These are phyloP conservation scores for Strix aluco DNA, from an alignment of 2,113 vertebrate species.

Conservation along the genomic window DNA sequence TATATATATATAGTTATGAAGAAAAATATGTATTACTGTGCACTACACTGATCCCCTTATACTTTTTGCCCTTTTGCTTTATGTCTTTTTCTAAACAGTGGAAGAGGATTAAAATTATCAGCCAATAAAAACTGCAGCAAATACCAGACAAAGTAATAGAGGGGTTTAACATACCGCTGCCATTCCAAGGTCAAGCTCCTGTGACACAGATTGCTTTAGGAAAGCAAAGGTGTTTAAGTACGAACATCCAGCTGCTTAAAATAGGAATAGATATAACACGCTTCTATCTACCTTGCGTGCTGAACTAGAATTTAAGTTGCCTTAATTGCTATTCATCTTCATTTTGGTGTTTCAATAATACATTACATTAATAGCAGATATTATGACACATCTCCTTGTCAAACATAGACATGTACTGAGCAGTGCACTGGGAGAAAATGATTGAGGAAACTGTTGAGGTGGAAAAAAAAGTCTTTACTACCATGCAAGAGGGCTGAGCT, in stretches of 20 bases:
- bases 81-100: neutral
- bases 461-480: neutral
- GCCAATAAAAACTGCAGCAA: neutral
- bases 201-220: neutral
- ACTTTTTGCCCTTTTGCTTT: slow-evolving; percentile 14
- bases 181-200: slow-evolving; percentile 20
- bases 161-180: neutral
- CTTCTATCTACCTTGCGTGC: neutral
- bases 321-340: slow-evolving; percentile 7
- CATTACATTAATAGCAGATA: neutral
- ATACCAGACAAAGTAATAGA: neutral
- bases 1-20: neutral
- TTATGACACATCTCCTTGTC: slow-evolving; percentile 21
- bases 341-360: slow-evolving; percentile 23
- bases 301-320: slow-evolving; percentile 3
- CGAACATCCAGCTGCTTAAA: neutral
- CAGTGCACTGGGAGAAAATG: neutral
- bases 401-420: neutral
- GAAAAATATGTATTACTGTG: neutral
- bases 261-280: neutral
- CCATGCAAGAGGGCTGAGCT: neutral
- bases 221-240: neutral
- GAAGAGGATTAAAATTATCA: slow-evolving; percentile 24
- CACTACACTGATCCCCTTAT: neutral
- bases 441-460: slow-evolving; percentile 12